Evolutionary conservation across 1,140 invertebrate genomes (phyloP), one percentile per base, ranked within the genome.

Genomic region (Papilio helenus): DNA sequence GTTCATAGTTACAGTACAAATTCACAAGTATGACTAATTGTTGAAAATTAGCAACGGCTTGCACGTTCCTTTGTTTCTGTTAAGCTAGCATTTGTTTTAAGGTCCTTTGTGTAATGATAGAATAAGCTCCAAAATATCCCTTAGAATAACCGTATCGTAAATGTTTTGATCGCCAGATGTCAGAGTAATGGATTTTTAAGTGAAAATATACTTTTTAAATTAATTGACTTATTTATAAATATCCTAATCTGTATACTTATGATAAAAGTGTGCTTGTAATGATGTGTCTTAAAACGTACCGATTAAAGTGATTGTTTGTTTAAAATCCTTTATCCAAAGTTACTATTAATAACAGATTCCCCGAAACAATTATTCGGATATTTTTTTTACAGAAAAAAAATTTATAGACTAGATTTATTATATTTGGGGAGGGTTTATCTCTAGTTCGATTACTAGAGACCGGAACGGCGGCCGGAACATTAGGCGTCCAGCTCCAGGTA

Each of bases 341-440:
- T 85, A 84, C 78, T 79, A 87, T 78, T 91, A 92, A 93, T 93
- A 89, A 89, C 82, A 81, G 88, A 85, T 90, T 93, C 86, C 84
- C 81, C 87, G 82, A 90, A 91, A 91, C 89, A 93, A 93, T 94
- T 92, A 93, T 89, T 89, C 87, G 89, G 88, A 74, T 73, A 86
- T 46, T 92, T 93, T 92, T 93, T 92, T 85, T 85, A 87, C 87
- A 86, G 88, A 85, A 83, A 89, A 90, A 85, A 87, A 89, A 90
- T 89, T 93, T 93, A 94, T 94, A 89, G 81, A 51, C 82, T 89
- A 92, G 91, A 93, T 93, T 94, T 94, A 93, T 94, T 92, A 89
- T 94, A 88, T 93, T 93, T 93, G 89, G 89, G 84, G 87, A 88
- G 89, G 88, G 87, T 88, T 93, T 93, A 94, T 93, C 92, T 88